Base-by-base conservation (phyloP, 92 coral and sea anemone species). In the Virgularia gustaviana region DNA sequence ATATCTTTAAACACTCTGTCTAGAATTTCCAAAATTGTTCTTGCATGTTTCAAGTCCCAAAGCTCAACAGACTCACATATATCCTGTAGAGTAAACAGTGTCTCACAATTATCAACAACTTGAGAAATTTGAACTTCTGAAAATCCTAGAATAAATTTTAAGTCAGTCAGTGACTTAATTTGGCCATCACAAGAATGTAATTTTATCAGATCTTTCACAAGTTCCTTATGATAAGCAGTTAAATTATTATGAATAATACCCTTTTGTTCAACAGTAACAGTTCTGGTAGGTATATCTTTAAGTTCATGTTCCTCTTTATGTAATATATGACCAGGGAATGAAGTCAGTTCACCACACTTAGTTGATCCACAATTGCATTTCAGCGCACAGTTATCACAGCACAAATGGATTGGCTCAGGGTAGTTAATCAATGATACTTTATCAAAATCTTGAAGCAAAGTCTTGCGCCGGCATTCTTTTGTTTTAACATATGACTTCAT, bases 401-500 rank as follows among this genome's bases (percentile, higher is more conserved):
- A 75, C 45, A 31, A 38, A 29, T 59, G 80, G 2, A 47, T 45
- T 7, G 52, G 66, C 24, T 2, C 29, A 6, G 28, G 16, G 7
- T 41, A 53, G 22, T 18, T 15, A 22, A 53, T 52, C 10, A 51
- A 19, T n/a, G n/a, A n/a, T n/a, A n/a, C n/a, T 8, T n/a, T 36
- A 63, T 65, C 83, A 71, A 87, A 87, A 20, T 71, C 36, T 9
- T 55, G 32, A 15, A 86, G 11, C 12, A 87, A 60, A 9, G n/a
- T 49, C 45, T 81, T 80, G 7, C 86, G 49, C 47, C 86, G 55
- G 38, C 88, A 72, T 3, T 71, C 44, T 0, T n/a, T 39, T 0
- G 77, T 76, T 45, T 67, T 65, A 13, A 84, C 65, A 55, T 79
- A 87, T 1, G 66, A 12, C 35, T 79, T 76, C 80, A 83, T 83